Base-by-base conservation (phyloP, 2,888 invertebrate species). In the Megaustenia siamemsis region DNA sequence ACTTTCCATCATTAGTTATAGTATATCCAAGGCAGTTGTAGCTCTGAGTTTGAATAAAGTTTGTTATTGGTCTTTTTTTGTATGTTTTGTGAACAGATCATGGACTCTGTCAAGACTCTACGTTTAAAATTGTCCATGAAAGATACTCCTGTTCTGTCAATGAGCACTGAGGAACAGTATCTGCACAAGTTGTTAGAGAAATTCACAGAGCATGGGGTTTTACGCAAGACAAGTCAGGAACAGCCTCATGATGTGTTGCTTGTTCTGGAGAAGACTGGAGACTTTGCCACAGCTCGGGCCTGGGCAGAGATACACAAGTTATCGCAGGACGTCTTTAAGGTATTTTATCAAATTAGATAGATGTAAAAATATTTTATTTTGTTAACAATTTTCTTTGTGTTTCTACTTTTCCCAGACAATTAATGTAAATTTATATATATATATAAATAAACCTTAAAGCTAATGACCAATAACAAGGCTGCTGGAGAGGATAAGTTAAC, bases 251-350 rank as follows among this genome's bases (percentile, higher is more conserved):
- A 90, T 21, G 90, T 93, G 8, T 86, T 93, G 24, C 86, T 86
- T 24, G 87, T 93, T 24, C 83, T 93, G 76, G 88, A 92, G n/a
- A 88, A 89, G 84, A 87, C 89, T 10, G 90, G 90, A 18, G 92
- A 91, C 81, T 92, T 91, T 86, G 88, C 88, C 18, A 89, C 90
- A 1, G 91, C 92, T 28, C 89, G 88, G 43, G 84, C 86, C 10
- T 93, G 93, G 93, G 89, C 90, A 43, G 82, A 85, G 32, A 86
- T 92, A 40, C 89, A 91, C 76, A 85, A 89, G 8, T 86, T 91
- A 4, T 86, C 87, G 1, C 69, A 84, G 6, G 86, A 88, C 24
- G 84, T 90, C 12, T 86, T 89, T 84, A 83, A 86, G 89, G 92
- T 91, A 82, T 81, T 83, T 78, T n/a, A 49, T 15, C 32, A 60